phyloP scores from a whole-genome alignment of 2,113 vertebrate species.

The Sturnus vulgaris region DNA sequence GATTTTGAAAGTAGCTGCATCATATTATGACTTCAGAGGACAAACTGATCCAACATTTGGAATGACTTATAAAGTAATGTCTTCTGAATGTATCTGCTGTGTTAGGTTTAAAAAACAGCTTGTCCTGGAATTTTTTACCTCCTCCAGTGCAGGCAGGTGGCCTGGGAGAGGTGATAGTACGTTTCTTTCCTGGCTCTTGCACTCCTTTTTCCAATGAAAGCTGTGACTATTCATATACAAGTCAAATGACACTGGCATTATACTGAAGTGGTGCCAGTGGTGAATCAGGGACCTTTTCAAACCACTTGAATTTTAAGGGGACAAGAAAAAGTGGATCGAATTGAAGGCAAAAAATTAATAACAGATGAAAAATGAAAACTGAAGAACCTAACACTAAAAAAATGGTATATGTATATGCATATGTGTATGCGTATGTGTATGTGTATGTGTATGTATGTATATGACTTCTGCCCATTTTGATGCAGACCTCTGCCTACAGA shows the following conservation, averaged over 20 bases:
- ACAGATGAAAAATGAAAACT: neutral
- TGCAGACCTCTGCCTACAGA: neutral
- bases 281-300: neutral
- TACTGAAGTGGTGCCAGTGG: neutral
- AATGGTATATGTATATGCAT: too few species aligned
- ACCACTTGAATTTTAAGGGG: neutral
- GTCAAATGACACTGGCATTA: neutral
- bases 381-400: neutral
- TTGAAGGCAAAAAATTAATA: neutral
- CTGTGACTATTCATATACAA: neutral
- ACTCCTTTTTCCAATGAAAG: neutral
- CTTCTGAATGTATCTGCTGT: neutral
- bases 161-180: neutral
- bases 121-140: neutral
- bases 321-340: neutral
- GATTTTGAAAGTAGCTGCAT: neutral
- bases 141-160: neutral
- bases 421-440: too few species aligned
- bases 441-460: too few species aligned
- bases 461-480: neutral
- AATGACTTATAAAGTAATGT: neutral
- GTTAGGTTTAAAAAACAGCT: neutral
- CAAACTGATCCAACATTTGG: neutral
- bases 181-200: neutral
- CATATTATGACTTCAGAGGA: neutral